These are phyloP conservation scores for Geotrupes spiniger DNA, from an alignment of 2,888 invertebrate species.

Conservation along the genomic window DNA sequence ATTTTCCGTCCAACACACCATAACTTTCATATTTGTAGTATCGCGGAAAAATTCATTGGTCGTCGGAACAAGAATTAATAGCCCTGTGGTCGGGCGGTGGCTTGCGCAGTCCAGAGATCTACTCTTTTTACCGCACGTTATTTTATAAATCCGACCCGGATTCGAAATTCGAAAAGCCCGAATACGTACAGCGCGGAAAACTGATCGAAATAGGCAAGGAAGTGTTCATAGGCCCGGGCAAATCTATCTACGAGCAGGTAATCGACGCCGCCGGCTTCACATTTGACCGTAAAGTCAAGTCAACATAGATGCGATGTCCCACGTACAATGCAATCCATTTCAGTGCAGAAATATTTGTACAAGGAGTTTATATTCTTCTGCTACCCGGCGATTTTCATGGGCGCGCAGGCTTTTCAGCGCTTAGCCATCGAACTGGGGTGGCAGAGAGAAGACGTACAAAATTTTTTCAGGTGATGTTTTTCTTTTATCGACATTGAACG, in stretches of 20 bases:
- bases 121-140: constrained; percentile 30
- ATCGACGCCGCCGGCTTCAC: constrained; percentile 39
- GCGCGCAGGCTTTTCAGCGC: constrained; percentile 53
- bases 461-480: too few relatives aligned
- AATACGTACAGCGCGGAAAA: constrained; percentile 33
- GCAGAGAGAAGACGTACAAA: constrained; percentile 51
- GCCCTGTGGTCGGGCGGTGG: constrained; percentile 30
- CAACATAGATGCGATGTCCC: background rate
- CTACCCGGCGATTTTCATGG: constrained; percentile 60
- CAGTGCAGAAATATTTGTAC: constrained; percentile 60
- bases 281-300: constrained; percentile 30
- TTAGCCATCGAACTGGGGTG: constrained; percentile 59
- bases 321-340: constrained; percentile 23
- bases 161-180: constrained; percentile 13
- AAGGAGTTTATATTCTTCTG: constrained; percentile 56
- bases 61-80: constrained; percentile 36
- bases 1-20: background rate
- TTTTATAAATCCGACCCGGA: background rate
- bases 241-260: constrained; percentile 35
- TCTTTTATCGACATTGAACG: too few relatives aligned
- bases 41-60: constrained; percentile 43
- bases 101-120: constrained; percentile 41
- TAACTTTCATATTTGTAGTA: constrained; percentile 30
- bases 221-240: constrained; percentile 32
- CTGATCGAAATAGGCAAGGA: constrained; percentile 39